Percentiles rank a stretch among this genome's conserved stretches.
phyloP scores from a whole-genome alignment of 2,113 vertebrate species.

The Erythrocercus mccallii region DNA sequence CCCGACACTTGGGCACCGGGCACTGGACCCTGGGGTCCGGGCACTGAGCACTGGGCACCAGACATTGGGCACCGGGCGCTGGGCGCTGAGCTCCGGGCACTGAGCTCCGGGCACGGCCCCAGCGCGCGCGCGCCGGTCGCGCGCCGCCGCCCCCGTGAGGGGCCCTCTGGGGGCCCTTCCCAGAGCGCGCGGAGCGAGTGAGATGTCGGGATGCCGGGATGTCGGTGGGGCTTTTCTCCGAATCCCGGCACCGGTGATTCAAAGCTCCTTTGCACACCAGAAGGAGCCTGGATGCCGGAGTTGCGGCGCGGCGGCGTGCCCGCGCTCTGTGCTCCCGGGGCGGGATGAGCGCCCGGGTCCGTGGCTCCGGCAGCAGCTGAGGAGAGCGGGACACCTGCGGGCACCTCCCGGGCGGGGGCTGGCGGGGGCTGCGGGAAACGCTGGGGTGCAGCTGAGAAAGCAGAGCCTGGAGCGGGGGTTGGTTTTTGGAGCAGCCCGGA shows the following conservation, averaged over 20 bases:
- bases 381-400: neutral
- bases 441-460: neutral
- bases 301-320: too few relatives aligned
- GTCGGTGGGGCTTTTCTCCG: neutral
- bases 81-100: fast-evolving
- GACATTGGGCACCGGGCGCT: too few relatives aligned
- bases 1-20: fast-evolving
- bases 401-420: neutral
- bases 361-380: too few relatives aligned
- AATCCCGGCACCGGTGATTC: fast-evolving
- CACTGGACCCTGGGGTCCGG: too few relatives aligned
- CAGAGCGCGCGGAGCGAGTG: neutral
- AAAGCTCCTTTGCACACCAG: too few relatives aligned
- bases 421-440: neutral
- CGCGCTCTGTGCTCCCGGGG: fast-evolving
- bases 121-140: fast-evolving
- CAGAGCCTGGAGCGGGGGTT: neutral
- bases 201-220: too few relatives aligned
- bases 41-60: fast-evolving
- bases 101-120: neutral
- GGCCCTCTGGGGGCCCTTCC: too few relatives aligned
- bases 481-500: neutral
- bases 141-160: fast-evolving
- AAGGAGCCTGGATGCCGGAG: neutral
- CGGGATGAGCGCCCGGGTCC: fast-evolving